Percentiles rank a stretch among this genome's conserved stretches.
Conservation (phyloP, 2,113 vertebrate genomes). For the Cathartes aura region DNA sequence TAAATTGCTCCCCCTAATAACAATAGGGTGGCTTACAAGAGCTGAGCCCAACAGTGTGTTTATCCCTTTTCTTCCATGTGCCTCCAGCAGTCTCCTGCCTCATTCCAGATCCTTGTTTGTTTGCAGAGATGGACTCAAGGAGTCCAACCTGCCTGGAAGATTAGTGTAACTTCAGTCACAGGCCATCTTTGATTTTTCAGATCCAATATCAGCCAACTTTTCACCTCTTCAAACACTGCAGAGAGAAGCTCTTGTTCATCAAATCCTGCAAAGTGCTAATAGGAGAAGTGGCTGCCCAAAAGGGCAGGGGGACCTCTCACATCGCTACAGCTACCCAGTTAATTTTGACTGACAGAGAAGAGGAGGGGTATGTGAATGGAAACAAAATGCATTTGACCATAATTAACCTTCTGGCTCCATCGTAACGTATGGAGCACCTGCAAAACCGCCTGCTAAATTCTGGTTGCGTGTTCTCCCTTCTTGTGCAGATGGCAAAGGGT, state of each 20-base stretch:
- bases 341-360: neutral
- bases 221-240: neutral
- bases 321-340: accelerated
- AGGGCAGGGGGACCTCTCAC: neutral
- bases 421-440: accelerated
- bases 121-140: neutral
- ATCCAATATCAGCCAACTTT: neutral
- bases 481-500: neutral
- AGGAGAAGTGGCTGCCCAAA: neutral
- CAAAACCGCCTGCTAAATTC: neutral
- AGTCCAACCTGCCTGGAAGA: neutral
- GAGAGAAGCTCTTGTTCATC: neutral
- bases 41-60: neutral
- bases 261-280: neutral
- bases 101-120: neutral
- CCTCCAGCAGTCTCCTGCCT: neutral
- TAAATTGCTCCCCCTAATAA: neutral
- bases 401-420: neutral
- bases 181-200: neutral
- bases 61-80: neutral
- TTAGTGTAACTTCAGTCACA: neutral
- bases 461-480: neutral
- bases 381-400: neutral
- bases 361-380: neutral
- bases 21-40: neutral